phyloP scores from a whole-genome alignment of 2,797 vertebrate species.

The Carapus acus region DNA sequence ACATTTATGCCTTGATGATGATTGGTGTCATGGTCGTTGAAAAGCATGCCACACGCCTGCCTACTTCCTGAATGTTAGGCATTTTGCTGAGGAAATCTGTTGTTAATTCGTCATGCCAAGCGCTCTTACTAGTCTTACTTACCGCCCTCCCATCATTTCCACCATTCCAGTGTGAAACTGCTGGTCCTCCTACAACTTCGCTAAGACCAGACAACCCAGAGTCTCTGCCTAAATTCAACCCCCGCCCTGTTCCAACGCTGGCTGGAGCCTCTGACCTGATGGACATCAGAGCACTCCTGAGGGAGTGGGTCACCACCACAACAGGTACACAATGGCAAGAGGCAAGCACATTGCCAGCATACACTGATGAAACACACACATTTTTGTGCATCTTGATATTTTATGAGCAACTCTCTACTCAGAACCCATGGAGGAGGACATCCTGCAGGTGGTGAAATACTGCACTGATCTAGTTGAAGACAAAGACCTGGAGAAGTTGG shows the following conservation, averaged over 20 bases:
- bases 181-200: slow-evolving; percentile 72
- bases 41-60: no score
- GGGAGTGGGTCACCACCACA: slow-evolving; percentile 96
- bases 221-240: slow-evolving; percentile 42
- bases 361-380: not conserved
- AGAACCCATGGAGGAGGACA: slow-evolving; percentile 99
- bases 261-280: slow-evolving; percentile 88
- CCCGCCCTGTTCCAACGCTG: slow-evolving; percentile 78
- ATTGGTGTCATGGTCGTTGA: no score
- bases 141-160: not conserved
- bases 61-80: no score
- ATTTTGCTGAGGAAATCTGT: no score
- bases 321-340: slow-evolving; percentile 51
- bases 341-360: no score
- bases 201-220: slow-evolving; percentile 53
- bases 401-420: slow-evolving; percentile 11
- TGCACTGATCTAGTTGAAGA: slow-evolving; percentile 97
- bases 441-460: slow-evolving; percentile 95
- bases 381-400: not conserved
- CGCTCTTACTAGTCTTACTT: no score
- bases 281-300: slow-evolving; percentile 85
- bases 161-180: slow-evolving; percentile 56
- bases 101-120: not conserved
- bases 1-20: not conserved
- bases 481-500: slow-evolving; percentile 94